Conservation (phyloP, 1,140 invertebrate genomes). For the Nilaparvata lugens region DNA sequence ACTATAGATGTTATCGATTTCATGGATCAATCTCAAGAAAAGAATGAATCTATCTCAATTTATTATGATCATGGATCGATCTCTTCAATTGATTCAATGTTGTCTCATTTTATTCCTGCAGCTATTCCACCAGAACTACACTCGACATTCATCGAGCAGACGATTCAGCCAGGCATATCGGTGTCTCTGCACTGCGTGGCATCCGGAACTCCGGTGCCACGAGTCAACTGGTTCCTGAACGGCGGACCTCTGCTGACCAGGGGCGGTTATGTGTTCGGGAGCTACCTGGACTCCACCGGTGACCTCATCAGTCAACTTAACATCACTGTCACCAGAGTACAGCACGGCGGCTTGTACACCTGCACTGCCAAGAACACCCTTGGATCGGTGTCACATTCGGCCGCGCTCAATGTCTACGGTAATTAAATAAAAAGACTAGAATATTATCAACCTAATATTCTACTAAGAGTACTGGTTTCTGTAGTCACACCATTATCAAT, state of each 20-base stretch:
- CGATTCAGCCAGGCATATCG: constrained; percentile 62
- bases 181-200: constrained; percentile 76
- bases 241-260: constrained; percentile 40
- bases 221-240: constrained; percentile 78
- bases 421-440: too few relatives aligned
- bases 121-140: constrained; percentile 71
- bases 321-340: constrained; percentile 65
- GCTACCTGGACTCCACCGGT: constrained; percentile 37
- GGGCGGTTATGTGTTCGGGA: constrained; percentile 36
- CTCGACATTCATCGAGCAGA: constrained; percentile 76
- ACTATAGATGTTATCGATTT: too few relatives aligned
- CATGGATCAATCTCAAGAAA: too few relatives aligned
- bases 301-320: constrained; percentile 83
- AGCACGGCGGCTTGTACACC: constrained; percentile 73
- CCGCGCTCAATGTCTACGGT: constrained; percentile 80
- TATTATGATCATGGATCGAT: too few relatives aligned
- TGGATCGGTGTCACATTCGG: constrained; percentile 61
- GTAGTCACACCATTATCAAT: too few relatives aligned
- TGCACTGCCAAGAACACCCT: constrained; percentile 68
- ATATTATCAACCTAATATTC: too few relatives aligned
- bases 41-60: too few relatives aligned
- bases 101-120: too few relatives aligned
- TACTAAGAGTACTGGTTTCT: too few relatives aligned
- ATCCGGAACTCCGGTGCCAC: constrained; percentile 72
- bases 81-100: too few relatives aligned